Evolutionary conservation across 2,113 vertebrate species (phyloP), one percentile per base, ranked within the genome.

Genomic region (Nothobranchius furzeri): DNA sequence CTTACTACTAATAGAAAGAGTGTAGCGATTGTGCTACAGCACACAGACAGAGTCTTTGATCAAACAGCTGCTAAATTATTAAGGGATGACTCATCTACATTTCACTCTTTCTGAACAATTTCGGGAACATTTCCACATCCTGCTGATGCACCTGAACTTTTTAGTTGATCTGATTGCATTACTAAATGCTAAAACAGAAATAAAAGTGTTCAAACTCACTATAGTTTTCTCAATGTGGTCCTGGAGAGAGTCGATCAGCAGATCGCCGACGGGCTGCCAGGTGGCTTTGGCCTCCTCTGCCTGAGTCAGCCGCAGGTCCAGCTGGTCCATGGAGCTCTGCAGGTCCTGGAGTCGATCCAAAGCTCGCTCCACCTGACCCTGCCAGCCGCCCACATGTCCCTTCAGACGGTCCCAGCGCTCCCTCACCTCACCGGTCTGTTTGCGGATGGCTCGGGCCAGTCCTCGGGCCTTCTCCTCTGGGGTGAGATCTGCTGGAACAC

Each of bases 321-420:
- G 93, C 73, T 96, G 95, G 77, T 98, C 96, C 95, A 98, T 96
- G 52, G 95, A 93, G 78, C 94, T 96, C 89, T 97, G 96, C 20
- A 98, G 92, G 65, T 98, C 96, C 76, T 94, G 94, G 55, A 98
- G 92, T 54, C 94, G 95, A 87, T 97, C 96, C 71, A 98, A 46
- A 0, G 95, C 95, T 64, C 87, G 92, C 77, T 97, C 96, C 65
- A 98, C 95, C 91, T 98, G 96, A 81, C 93, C 94, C 66, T 98
- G 95, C 98, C 98, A 99, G 72, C 90, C 89, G 4, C 65, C 92
- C 6, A 93, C 91, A 13, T 93, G 93, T 3, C 91, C 91, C 47
- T 93, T 94, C 8, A 99, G 91, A 42, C 89, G 94, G 68, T 98
- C 96, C 98, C 98, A 99, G 35, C 96, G 95, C 81, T 97, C 98